Base-by-base conservation (phyloP, 2,113 vertebrate genomes). In the Brachionichthys hirsutus region DNA sequence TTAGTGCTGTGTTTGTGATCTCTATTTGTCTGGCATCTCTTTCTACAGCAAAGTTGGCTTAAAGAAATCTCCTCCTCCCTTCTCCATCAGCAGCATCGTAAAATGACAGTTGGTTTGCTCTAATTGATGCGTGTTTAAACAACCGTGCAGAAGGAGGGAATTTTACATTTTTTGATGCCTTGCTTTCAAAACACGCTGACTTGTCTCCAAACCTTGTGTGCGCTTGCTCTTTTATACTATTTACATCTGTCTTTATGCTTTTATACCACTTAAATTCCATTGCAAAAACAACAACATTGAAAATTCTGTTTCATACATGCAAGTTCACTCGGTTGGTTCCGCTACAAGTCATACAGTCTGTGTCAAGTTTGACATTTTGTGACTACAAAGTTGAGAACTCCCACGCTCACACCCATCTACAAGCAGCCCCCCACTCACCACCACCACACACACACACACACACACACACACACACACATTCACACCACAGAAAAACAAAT, bases 41-140 rank as follows among this genome's bases (percentile, higher is more conserved):
- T 2, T 73, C 46, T 50, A 30, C 87, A 91, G 91, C 9, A 88
- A 84, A 55, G 41, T 88, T 0, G 63, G 78, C 2, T 2, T 81
- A 3, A 85, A 88, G 66, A 89, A 87, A 68, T 75, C 82, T 0
- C 43, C 66, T 0, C 56, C 74, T 34, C 85, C 85, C 4, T 90
- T 90, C 67, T 79, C 84, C 19, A 73, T 91, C 52, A 90, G 89
- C 48, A 56, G 70, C 18, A 55, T 19, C n/a, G 17, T 79, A 8
- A 89, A 89, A 80, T 89, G 77, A 80, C n/a, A 10, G 4, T 15
- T 0, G 7, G 17, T 20, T 6, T 77, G 59, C 51, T 69, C 13
- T 44, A 11, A 4, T 20, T 62, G 4, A 42, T 17, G 47, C 14
- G n/a, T 34, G 9, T 52, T 54, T 56, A 43, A 30, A 51, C 12